Base-by-base conservation (phyloP, 1,140 invertebrate species). In the Scaptomyza pallida region DNA sequence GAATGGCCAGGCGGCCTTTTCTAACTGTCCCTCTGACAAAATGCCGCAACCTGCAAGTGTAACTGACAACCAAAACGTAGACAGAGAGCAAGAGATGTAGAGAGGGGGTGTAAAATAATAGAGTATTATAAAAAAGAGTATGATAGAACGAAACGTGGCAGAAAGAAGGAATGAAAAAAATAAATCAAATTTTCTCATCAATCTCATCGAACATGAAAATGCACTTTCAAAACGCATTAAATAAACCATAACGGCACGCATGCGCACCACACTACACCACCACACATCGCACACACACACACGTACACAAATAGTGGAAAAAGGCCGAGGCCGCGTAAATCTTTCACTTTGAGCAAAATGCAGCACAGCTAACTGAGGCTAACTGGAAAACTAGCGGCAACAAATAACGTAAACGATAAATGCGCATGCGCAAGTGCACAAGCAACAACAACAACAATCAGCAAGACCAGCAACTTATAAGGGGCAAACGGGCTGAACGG, bases 121-220 rank as follows among this genome's bases (percentile, higher is more conserved):
- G 48, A 64, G 62, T 64, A 51, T 54, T 72, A 72, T 56, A 5
- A 26, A 5, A 26, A 23, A 61, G 52, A 23, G 51, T 62, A 67
- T 33, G 51, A 12, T 12, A 35, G 8, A 35, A 35, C 54, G 62
- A 65, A 67, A 72, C 63, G 50, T 72, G 62, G 45, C 4, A 4
- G 19, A 21, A 21, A n/a, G n/a, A n/a, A 23, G 21, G 21, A 26
- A n/a, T n/a, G n/a, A 26, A 78, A 89, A 85, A 78, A 90, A 86
- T 90, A 89, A 89, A 89, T 89, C 85, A 89, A 89, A 89, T 89
- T 90, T 90, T 89, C 89, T 90, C 89, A 90, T 90, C 89, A 90
- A 90, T 90, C 83, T 89, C 82, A 80, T 90, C 83, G 76, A 90
- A 90, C 89, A 90, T 90, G 89, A 85, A 90, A 90, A 90, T 90